Percentiles rank a stretch among this genome's conserved stretches.
Conservation (phyloP, 2,888 invertebrate genomes). For the Danaus chrysippus region DNA sequence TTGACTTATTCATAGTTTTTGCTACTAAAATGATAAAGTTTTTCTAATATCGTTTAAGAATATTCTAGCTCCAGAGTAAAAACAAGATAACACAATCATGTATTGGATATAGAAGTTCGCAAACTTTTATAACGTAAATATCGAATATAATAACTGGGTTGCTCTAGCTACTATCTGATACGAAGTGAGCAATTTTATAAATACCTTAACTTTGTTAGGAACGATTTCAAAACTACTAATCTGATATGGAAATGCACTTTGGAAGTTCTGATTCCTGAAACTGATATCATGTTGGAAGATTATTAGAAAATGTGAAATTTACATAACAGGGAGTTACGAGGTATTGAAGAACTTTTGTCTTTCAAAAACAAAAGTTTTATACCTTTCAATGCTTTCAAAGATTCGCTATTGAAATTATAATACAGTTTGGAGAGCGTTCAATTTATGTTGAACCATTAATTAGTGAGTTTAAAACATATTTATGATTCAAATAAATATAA, state of each 20-base stretch:
- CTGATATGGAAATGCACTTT: conserved; percentile 25
- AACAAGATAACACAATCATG: no score
- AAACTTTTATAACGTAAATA: neutral
- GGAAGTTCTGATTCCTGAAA: conserved; percentile 11
- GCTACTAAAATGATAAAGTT: no score
- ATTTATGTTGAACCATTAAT: neutral
- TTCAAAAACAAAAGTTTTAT: neutral
- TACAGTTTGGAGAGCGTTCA: no score
- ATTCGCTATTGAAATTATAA: no score
- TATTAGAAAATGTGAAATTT: conserved; percentile 19
- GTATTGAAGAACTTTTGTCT: neutral
- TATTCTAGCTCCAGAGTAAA: no score
- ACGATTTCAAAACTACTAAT: conserved; percentile 17
- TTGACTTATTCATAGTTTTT: neutral
- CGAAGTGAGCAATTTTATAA: conserved; percentile 20
- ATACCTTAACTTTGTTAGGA: conserved; percentile 19
- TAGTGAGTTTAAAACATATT: neutral
- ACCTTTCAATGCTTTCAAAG: no score
- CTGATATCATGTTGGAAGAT: conserved; percentile 17
- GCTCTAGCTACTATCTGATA: conserved; percentile 8
- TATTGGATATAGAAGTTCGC: no score
- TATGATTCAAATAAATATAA: neutral
- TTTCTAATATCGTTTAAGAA: no score
- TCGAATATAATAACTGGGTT: neutral
- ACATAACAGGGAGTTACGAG: neutral